These are phyloP conservation scores for Podarcis cretensis DNA, from an alignment of 2,113 vertebrate species.

Conservation along the genomic window DNA sequence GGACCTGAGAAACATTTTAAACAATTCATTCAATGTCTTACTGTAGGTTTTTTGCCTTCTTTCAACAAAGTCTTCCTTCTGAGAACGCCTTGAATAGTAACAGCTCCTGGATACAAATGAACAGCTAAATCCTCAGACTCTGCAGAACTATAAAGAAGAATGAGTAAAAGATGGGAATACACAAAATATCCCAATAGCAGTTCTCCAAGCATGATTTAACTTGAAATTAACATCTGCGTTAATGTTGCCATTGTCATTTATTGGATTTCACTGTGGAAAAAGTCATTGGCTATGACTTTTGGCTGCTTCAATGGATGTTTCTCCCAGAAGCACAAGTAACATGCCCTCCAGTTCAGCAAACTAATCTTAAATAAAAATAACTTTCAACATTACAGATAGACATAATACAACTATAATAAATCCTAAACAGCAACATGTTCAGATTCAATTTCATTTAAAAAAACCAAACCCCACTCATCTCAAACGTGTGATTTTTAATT, in stretches of 20 bases:
- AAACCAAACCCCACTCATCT: background rate
- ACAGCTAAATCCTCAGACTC: slow-evolving; percentile 97
- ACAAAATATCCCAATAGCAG: background rate
- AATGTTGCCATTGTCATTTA: slow-evolving; percentile 49
- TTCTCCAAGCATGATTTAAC: slow-evolving; percentile 44
- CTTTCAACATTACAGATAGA: slow-evolving; percentile 37
- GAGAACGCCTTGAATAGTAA: slow-evolving; percentile 95
- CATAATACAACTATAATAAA: slow-evolving; percentile 53
- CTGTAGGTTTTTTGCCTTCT: slow-evolving; percentile 98
- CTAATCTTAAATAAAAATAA: slow-evolving; percentile 50
- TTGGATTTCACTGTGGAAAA: slow-evolving; percentile 55
- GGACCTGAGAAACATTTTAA: background rate
- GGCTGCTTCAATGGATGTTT: slow-evolving; percentile 58
- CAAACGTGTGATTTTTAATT: slow-evolving; percentile 33
- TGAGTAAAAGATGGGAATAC: slow-evolving; percentile 49
- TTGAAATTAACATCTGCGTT: slow-evolving; percentile 49
- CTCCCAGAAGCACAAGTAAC: slow-evolving; percentile 59
- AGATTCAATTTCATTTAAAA: background rate
- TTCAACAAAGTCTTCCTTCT: slow-evolving; percentile 96
- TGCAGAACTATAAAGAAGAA: slow-evolving; percentile 85
- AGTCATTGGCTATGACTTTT: slow-evolving; percentile 41
- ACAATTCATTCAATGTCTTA: slow-evolving; percentile 71
- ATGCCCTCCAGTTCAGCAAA: slow-evolving; percentile 59
- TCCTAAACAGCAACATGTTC: slow-evolving; percentile 45
- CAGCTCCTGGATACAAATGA: slow-evolving; percentile 94